Conservation (phyloP, 2,113 vertebrate genomes). For the Protobothrops flavoviridis region DNA sequence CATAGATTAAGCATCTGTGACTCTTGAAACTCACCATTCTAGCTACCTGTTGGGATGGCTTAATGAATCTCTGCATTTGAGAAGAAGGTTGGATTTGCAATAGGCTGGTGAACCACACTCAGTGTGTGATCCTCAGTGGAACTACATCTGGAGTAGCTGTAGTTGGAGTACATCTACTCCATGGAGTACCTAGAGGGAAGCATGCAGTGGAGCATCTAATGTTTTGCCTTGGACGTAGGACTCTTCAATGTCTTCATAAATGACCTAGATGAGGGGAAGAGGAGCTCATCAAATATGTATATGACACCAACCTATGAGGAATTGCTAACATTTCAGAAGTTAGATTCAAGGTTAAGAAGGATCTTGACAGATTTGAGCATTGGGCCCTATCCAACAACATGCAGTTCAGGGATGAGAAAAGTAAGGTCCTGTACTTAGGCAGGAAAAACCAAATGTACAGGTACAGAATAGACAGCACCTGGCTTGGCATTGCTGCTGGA, state of each 20-base stretch:
- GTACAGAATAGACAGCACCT: background rate
- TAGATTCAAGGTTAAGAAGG: background rate
- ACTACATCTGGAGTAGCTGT: background rate
- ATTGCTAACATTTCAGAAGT: background rate
- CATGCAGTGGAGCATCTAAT: background rate
- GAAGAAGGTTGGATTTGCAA: background rate
- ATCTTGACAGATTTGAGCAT: background rate
- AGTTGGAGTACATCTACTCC: background rate
- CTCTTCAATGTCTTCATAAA: background rate
- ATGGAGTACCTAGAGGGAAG: background rate
- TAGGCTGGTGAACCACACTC: background rate
- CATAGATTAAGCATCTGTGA: background rate
- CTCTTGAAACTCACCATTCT: background rate
- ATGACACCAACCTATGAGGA: background rate
- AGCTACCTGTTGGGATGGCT: background rate
- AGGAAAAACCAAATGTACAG: background rate
- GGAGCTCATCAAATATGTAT: background rate
- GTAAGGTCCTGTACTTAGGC: background rate
- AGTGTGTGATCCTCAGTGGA: background rate
- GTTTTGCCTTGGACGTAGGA: background rate
- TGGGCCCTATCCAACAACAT: background rate
- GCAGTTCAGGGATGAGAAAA: background rate
- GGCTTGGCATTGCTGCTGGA: background rate
- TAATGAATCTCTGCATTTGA: background rate
- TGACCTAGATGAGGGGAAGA: background rate